A percentile compares a stretch with the other conserved stretches of the same genome.
These are phyloP conservation scores for Cercopithecus mitis DNA, from an alignment of 2,797 vertebrate species.

Conservation along the genomic window DNA sequence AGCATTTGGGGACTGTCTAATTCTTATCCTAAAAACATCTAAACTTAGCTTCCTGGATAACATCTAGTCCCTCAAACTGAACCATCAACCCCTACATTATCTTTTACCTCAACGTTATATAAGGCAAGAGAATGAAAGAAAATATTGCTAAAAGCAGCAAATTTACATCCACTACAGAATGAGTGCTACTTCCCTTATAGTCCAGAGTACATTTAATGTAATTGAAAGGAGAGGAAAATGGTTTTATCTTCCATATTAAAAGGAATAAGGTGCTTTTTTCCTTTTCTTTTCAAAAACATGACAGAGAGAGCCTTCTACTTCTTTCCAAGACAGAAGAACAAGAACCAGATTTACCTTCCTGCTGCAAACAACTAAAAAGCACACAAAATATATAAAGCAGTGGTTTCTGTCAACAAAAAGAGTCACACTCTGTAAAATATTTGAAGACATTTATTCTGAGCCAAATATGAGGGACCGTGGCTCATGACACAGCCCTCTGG, in stretches of 20 bases:
- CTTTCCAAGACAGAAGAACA: background rate
- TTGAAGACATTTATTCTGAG: background rate
- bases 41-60: background rate
- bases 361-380: background rate
- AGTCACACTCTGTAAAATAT: background rate
- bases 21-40: slow-evolving; percentile 28
- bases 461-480: background rate
- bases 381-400: background rate
- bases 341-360: background rate
- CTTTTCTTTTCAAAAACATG: background rate
- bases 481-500: background rate
- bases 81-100: background rate
- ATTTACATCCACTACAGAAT: slow-evolving; percentile 32
- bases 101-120: slow-evolving; percentile 9
- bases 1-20: background rate
- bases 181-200: background rate
- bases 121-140: background rate
- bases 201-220: background rate
- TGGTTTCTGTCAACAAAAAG: background rate
- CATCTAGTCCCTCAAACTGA: slow-evolving; percentile 6
- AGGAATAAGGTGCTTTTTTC: background rate
- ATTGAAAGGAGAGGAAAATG: background rate
- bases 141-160: slow-evolving; percentile 27
- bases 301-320: background rate
- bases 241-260: slow-evolving; percentile 5